Base-by-base conservation (phyloP, 2,113 vertebrate species). In the Cyprinodon tularosa region DNA sequence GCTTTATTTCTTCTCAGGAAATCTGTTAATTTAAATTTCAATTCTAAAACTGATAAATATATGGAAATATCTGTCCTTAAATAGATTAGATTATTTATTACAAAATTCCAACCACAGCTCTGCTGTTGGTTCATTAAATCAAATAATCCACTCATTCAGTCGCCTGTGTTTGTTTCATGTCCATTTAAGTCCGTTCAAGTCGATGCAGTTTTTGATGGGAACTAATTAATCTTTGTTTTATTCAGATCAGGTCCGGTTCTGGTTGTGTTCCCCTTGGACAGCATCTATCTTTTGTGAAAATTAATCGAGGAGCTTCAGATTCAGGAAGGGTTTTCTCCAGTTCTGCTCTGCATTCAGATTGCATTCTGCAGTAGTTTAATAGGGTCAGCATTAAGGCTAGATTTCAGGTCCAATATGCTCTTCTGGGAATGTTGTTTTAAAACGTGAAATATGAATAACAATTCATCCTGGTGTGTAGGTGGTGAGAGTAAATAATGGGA, bases 181-280 rank as follows among this genome's bases (percentile, higher is more conserved):
- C 17, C 39, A 40, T 71, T 66, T 4, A 44, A 40, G 48, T 4
- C 59, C 13, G 22, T 44, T 38, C 37, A 9, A 22, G 59, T 68
- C 5, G 1, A 42, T 37, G 62, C 71, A 53, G 29, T 72, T 68
- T 73, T 42, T 13, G 62, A 22, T 53, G 44, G 39, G 15, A 47
- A 68, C 44, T 57, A 66, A 73, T 79, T 68, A 63, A 63, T 72
- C 47, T 68, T 29, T 68, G 65, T 8, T 63, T 79, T 73, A 79
- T 73, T 73, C 65, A 36, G 64, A 50, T 67, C 72, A 62, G 57
- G 65, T 68, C 29, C 45, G 38, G 57, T 39, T 53, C 37, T 29
- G 71, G 45, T 57, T 53, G 62, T 62, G 39, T 66, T 42, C 62
- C 47, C 62, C n/a, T 57, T n/a, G 38, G 48, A 47, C 57, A 14